These are phyloP conservation scores for Lamellibrachia columna DNA, from an alignment of 2,888 invertebrate species.

Conservation along the genomic window DNA sequence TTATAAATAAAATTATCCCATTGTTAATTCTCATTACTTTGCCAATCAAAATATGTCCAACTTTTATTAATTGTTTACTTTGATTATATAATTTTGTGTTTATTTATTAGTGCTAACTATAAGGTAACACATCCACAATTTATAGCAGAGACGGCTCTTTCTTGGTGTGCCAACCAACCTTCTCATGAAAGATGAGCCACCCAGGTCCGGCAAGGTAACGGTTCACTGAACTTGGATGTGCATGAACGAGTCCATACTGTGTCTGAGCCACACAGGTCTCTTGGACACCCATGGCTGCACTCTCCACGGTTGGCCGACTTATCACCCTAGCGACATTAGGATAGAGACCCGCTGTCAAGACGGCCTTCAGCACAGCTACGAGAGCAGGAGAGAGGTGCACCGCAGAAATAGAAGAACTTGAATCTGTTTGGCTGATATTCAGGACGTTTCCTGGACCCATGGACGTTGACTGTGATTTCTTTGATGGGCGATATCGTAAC, in stretches of 20 bases:
- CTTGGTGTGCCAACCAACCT: conserved; percentile 46
- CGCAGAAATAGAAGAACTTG: background rate
- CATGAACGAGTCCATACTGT: conserved; percentile 52
- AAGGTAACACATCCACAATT: too few species aligned
- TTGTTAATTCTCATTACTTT: too few species aligned
- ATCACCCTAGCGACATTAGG: conserved; percentile 46
- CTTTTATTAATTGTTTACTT: too few species aligned
- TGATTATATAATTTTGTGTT: too few species aligned
- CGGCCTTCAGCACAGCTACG: conserved; percentile 54
- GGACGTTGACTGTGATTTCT: background rate
- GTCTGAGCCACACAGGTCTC: conserved; percentile 54
- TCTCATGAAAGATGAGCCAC: conserved; percentile 60
- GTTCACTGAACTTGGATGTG: conserved; percentile 62
- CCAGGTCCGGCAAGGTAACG: conserved; percentile 52
- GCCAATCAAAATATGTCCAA: too few species aligned
- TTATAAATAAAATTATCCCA: too few species aligned
- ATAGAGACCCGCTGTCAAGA: conserved; percentile 47
- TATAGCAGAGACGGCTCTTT: too few species aligned
- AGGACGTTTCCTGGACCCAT: conserved; percentile 40
- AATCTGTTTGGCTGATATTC: conserved; percentile 44
- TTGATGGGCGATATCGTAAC: background rate
- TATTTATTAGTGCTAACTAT: too few species aligned
- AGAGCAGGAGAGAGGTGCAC: conserved; percentile 42
- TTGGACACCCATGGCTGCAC: conserved; percentile 47
- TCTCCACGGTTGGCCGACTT: conserved; percentile 44